Evolutionary conservation across 2,888 invertebrate species (phyloP).

Genomic region (Micropterix aruncella): DNA sequence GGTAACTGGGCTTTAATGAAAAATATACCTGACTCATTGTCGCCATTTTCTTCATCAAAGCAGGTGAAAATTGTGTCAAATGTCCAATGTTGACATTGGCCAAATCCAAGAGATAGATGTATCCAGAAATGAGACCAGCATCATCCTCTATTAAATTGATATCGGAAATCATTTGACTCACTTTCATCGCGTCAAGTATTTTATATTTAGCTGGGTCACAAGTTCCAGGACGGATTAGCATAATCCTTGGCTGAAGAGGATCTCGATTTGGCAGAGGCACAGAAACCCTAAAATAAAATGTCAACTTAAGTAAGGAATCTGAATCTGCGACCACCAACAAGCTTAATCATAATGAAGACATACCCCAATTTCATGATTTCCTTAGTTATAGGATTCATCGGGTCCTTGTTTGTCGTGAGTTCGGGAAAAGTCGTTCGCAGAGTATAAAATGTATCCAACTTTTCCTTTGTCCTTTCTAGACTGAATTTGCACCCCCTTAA

Average conservation of each 20-base stretch:
- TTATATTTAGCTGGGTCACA: conserved; percentile 29
- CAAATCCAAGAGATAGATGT: conserved; percentile 11
- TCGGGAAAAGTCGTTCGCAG: conserved; percentile 41
- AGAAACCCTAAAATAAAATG: conserved; percentile 12
- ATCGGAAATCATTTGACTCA: conserved; percentile 40
- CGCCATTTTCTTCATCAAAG: conserved; percentile 41
- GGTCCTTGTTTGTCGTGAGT: conserved; percentile 35
- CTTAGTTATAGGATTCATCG: conserved; percentile 24
- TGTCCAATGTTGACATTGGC: conserved; percentile 34
- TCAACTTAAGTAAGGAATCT: too few species aligned
- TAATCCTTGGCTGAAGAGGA: conserved; percentile 31
- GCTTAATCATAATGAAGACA: conserved; percentile 3
- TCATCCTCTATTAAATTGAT: conserved; percentile 47
- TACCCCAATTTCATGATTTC: conserved; percentile 34
- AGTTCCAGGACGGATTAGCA: conserved; percentile 35
- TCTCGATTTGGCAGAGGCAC: conserved; percentile 20
- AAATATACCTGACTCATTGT: conserved; percentile 8
- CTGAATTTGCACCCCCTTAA: conserved; percentile 40
- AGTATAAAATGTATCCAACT: conserved; percentile 43
- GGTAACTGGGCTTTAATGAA: too few species aligned
- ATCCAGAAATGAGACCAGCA: conserved; percentile 34
- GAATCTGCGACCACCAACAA: too few species aligned
- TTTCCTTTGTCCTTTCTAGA: conserved; percentile 36
- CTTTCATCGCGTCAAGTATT: conserved; percentile 32
- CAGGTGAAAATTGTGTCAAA: conserved; percentile 40